These are phyloP conservation scores for Nomia melanderi DNA, from an alignment of 1,140 invertebrate genomes.

Conservation along the genomic window DNA sequence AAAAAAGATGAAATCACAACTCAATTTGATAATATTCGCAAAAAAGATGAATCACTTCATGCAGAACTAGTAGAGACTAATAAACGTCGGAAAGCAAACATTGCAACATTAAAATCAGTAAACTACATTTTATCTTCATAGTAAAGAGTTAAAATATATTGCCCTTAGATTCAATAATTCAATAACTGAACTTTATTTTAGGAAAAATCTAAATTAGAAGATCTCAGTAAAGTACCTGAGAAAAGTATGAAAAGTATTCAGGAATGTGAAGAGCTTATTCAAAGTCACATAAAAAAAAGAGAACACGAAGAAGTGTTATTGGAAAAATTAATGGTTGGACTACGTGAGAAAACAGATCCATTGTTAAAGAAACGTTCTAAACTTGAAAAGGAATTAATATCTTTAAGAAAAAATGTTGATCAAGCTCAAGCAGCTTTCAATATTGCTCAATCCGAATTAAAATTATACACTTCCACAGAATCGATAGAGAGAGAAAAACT, in stretches of 20 bases:
- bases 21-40: slow-evolving; percentile 83
- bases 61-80: slow-evolving; percentile 84
- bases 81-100: slow-evolving; percentile 85
- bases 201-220: slow-evolving; percentile 84
- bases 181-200: slow-evolving; percentile 59
- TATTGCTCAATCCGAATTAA: slow-evolving; percentile 90
- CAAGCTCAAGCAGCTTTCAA: slow-evolving; percentile 87
- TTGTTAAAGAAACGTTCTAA: slow-evolving; percentile 73
- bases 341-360: slow-evolving; percentile 86
- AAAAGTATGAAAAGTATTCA: slow-evolving; percentile 87
- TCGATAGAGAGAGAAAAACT: slow-evolving; percentile 88
- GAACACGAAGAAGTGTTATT: slow-evolving; percentile 81
- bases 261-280: slow-evolving; percentile 84
- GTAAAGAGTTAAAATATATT: neutral
- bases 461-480: slow-evolving; percentile 90
- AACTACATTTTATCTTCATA: slow-evolving; percentile 26
- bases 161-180: neutral
- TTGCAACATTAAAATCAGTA: slow-evolving; percentile 71
- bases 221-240: slow-evolving; percentile 85
- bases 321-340: slow-evolving; percentile 82
- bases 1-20: slow-evolving; percentile 77
- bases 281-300: slow-evolving; percentile 81
- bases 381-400: slow-evolving; percentile 85
- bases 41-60: slow-evolving; percentile 84
- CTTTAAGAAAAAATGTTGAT: slow-evolving; percentile 87